These are phyloP conservation scores for Gastracanthus pulcherrimus DNA, from an alignment of 2,888 invertebrate genomes.

Conservation along the genomic window DNA sequence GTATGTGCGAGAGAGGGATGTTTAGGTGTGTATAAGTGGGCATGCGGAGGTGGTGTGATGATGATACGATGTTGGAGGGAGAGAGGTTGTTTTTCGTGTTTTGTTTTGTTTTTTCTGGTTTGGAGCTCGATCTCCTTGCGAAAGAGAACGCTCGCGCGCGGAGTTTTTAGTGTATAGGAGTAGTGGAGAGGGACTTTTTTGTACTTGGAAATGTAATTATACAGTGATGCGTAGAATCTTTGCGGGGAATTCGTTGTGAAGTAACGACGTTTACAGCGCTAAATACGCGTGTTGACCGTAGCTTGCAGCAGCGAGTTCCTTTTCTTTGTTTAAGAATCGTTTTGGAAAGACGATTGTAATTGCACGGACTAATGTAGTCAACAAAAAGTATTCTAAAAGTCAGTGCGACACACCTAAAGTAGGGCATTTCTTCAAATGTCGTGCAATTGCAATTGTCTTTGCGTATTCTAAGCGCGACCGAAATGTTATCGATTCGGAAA, in stretches of 20 bases:
- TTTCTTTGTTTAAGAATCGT: too few relatives aligned
- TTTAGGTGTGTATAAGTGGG: background rate
- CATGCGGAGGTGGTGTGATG: too few relatives aligned
- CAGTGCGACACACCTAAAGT: background rate
- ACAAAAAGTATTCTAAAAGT: slow-evolving; percentile 7
- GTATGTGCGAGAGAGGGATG: background rate
- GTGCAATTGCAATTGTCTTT: background rate
- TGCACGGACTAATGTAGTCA: too few relatives aligned
- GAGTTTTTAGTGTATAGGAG: background rate
- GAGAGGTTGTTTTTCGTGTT: background rate
- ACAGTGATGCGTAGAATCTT: background rate
- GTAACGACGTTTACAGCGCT: background rate
- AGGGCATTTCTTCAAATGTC: background rate
- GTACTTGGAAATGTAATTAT: too few relatives aligned
- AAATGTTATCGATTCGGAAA: too few relatives aligned
- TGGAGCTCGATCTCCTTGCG: background rate
- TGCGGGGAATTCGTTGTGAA: background rate
- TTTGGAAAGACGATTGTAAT: background rate
- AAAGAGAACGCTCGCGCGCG: background rate
- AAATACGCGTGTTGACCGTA: too few relatives aligned
- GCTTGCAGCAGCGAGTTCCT: too few relatives aligned
- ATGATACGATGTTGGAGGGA: too few relatives aligned
- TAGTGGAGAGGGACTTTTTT: background rate
- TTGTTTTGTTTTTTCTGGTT: background rate
- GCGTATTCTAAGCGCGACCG: too few relatives aligned